A percentile compares a stretch with the other conserved stretches of the same genome.
These are phyloP conservation scores for Therioaphis trifolii DNA, from an alignment of 2,888 invertebrate genomes.

Conservation along the genomic window DNA sequence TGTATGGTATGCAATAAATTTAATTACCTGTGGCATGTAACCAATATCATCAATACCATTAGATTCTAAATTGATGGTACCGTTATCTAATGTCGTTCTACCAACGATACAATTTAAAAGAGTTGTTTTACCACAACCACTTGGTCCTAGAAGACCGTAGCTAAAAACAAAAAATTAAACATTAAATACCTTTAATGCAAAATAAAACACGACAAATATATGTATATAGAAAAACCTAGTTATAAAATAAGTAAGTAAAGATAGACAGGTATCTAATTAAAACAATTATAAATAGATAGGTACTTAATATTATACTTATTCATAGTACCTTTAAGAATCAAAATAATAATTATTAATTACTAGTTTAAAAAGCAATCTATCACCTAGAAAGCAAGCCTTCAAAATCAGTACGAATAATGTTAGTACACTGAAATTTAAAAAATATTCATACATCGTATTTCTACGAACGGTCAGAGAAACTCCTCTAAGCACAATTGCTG, in stretches of 20 bases:
- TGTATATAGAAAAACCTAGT: not conserved
- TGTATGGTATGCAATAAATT: not conserved
- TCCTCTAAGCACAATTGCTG: slow-evolving; percentile 63
- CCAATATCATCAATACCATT: slow-evolving; percentile 69
- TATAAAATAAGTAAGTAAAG: too few relatives aligned
- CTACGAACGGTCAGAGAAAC: slow-evolving; percentile 69
- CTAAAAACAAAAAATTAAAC: slow-evolving; percentile 71
- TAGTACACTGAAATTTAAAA: not conserved
- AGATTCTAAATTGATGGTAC: slow-evolving; percentile 70
- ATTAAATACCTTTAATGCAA: not conserved
- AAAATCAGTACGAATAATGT: too few relatives aligned
- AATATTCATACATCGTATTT: slow-evolving; percentile 45
- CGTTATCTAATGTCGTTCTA: slow-evolving; percentile 69
- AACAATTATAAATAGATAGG: not conserved
- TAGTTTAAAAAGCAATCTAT: too few relatives aligned
- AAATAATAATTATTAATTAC: too few relatives aligned
- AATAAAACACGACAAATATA: not conserved
- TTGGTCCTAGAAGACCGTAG: slow-evolving; percentile 72
- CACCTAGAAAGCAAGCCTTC: too few relatives aligned
- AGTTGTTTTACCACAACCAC: slow-evolving; percentile 73
- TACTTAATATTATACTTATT: not conserved
- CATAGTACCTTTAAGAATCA: not conserved
- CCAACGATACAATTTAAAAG: slow-evolving; percentile 71
- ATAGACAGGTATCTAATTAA: too few relatives aligned
- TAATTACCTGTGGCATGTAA: slow-evolving; percentile 73